phyloP scores from a whole-genome alignment of 1,140 invertebrate species.

The Leptinotarsa defecta region DNA sequence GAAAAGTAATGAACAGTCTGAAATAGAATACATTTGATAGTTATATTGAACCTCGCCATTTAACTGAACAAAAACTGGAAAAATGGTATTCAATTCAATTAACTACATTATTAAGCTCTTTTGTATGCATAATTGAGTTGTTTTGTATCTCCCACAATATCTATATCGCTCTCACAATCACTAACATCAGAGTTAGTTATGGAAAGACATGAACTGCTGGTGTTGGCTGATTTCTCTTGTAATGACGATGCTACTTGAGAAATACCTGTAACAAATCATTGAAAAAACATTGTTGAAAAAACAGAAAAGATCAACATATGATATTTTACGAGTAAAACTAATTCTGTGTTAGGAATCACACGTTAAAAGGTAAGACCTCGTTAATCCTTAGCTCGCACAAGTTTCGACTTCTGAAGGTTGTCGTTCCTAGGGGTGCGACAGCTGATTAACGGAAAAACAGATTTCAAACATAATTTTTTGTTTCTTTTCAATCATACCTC shows the following conservation, averaged over 20 bases:
- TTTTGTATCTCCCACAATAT: slow-evolving; percentile 53
- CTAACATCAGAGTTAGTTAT: slow-evolving; percentile 49
- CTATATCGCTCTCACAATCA: slow-evolving; percentile 55
- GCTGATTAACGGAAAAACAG: too few species aligned
- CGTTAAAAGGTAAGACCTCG: too few species aligned
- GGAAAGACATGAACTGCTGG: slow-evolving; percentile 32
- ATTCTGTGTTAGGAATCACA: too few species aligned
- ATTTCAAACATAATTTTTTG: too few species aligned
- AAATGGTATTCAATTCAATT: not conserved
- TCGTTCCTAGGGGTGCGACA: too few species aligned
- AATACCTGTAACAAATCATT: slow-evolving; percentile 8
- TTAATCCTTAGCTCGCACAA: too few species aligned
- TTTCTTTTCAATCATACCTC: too few species aligned
- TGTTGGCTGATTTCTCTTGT: slow-evolving; percentile 10
- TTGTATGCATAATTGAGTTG: slow-evolving; percentile 39
- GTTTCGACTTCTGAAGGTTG: too few species aligned
- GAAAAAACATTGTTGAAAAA: too few species aligned
- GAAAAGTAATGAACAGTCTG: not conserved
- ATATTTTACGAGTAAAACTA: too few species aligned
- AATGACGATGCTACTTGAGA: not conserved
- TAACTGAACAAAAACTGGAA: not conserved
- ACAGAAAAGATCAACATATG: too few species aligned
- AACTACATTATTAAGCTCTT: slow-evolving; percentile 37
- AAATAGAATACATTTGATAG: not conserved
- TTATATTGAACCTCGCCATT: not conserved